A percentile compares a stretch with the other conserved stretches of the same genome.
phyloP scores from a whole-genome alignment of 2,888 invertebrate genomes.

The Ferdinandea cuprea region DNA sequence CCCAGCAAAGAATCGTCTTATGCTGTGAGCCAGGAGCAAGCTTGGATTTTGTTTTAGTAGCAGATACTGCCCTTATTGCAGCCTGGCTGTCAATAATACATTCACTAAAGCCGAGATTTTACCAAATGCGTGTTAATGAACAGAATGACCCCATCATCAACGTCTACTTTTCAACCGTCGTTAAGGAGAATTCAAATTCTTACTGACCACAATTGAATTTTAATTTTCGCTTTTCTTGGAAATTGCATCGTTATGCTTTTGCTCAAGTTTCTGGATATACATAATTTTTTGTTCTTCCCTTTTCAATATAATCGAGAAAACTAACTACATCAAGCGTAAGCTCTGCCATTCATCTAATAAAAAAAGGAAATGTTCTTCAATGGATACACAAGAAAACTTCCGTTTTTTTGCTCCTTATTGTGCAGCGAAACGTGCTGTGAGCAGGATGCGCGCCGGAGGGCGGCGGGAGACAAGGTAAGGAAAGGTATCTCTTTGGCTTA shows the following conservation, averaged over 20 bases:
- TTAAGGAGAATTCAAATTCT: too few species aligned
- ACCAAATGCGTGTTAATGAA: too few species aligned
- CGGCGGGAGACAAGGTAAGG: background rate
- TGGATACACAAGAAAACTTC: slow-evolving; percentile 47
- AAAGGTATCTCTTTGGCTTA: slow-evolving; percentile 14
- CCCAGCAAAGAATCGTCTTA: too few species aligned
- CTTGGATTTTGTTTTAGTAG: too few species aligned
- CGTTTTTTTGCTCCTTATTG: slow-evolving; percentile 25
- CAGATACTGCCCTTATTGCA: too few species aligned
- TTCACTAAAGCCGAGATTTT: too few species aligned
- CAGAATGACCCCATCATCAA: too few species aligned
- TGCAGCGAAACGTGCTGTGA: slow-evolving; percentile 23
- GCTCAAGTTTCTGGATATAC: background rate
- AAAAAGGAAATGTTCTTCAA: slow-evolving; percentile 40
- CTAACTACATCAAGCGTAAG: slow-evolving; percentile 40
- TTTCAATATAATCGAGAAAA: slow-evolving; percentile 4
- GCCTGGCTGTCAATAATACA: too few species aligned
- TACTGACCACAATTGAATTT: slow-evolving; percentile 15
- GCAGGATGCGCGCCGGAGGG: background rate
- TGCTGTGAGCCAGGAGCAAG: too few species aligned
- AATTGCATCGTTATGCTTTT: background rate
- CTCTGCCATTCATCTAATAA: slow-evolving; percentile 37
- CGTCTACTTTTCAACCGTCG: too few species aligned
- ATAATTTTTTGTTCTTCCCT: background rate
- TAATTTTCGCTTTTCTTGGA: background rate